A percentile compares a stretch with the other conserved stretches of the same genome.
Evolutionary conservation across 2,888 invertebrate genomes (phyloP).

Genomic region (Hirtodrosophila cameraria): DNA sequence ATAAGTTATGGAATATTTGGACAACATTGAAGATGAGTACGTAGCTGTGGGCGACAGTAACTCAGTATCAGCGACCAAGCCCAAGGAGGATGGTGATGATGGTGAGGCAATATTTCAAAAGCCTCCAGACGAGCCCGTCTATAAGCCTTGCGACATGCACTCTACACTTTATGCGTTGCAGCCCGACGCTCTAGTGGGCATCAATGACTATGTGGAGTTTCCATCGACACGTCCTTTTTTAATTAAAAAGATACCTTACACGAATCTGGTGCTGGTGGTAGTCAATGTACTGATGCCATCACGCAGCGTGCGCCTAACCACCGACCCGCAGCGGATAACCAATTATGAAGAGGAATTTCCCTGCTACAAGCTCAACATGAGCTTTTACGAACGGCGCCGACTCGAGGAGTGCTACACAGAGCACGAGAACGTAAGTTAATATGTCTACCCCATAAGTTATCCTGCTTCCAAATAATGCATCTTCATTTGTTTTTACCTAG

Average conservation of each 20-base stretch:
- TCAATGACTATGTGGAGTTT: conserved; percentile 83
- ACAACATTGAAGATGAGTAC: conserved; percentile 84
- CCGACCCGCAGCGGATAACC: conserved; percentile 85
- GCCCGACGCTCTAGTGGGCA: conserved; percentile 85
- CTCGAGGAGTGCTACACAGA: conserved; percentile 91
- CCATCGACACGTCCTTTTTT: conserved; percentile 87
- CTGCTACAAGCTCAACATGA: conserved; percentile 91
- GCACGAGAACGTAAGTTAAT: conserved; percentile 87
- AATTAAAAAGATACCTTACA: conserved; percentile 89
- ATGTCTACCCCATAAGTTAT: neutral
- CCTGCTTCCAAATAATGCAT: neutral
- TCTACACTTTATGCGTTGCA: conserved; percentile 89
- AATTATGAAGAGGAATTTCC: conserved; percentile 86
- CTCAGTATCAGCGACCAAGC: conserved; percentile 66
- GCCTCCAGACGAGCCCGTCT: conserved; percentile 78
- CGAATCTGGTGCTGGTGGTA: conserved; percentile 91
- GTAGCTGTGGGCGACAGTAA: conserved; percentile 80
- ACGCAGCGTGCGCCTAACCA: conserved; percentile 85
- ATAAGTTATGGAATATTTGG: conserved; percentile 84
- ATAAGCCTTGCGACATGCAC: conserved; percentile 89
- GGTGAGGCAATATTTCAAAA: conserved; percentile 83
- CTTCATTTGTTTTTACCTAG: conserved; percentile 48
- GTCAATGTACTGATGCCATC: conserved; percentile 86
- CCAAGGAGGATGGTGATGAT: conserved; percentile 79
- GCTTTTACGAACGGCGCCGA: conserved; percentile 87